Evolutionary conservation across 2,888 invertebrate species (phyloP).

Genomic region (Acrobasis repandana): DNA sequence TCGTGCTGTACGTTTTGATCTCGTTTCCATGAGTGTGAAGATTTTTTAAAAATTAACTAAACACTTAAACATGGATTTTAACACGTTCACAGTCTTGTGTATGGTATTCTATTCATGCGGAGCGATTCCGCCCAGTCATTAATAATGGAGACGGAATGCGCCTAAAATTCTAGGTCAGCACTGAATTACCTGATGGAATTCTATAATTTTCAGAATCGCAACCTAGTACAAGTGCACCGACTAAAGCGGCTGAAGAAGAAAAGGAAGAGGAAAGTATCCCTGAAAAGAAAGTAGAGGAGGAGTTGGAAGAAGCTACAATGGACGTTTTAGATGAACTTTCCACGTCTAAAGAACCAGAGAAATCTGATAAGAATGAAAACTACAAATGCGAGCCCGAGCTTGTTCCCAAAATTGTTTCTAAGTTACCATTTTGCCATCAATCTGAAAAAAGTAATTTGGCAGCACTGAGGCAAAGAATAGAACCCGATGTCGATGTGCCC

Average conservation of each 20-base stretch:
- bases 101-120: too few species aligned
- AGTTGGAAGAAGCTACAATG: conserved; percentile 34
- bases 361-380: conserved; percentile 42
- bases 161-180: neutral
- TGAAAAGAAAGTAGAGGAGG: conserved; percentile 34
- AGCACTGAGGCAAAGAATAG: conserved; percentile 62
- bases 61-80: too few species aligned
- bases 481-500: conserved; percentile 63
- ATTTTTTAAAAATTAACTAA: too few species aligned
- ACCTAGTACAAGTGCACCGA: conserved; percentile 29
- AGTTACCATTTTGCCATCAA: conserved; percentile 62
- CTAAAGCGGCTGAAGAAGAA: conserved; percentile 32
- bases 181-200: neutral
- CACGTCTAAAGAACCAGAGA: conserved; percentile 42
- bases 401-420: conserved; percentile 24
- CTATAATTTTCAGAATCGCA: conserved; percentile 45
- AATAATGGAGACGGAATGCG: too few species aligned
- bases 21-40: too few species aligned
- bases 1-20: too few species aligned
- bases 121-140: too few species aligned
- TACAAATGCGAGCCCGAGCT: conserved; percentile 37
- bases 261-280: conserved; percentile 30
- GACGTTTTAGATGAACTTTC: conserved; percentile 45
- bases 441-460: conserved; percentile 67
- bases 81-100: too few species aligned